Percentiles rank a stretch among this genome's conserved stretches.
Conservation (phyloP, 2,797 vertebrate species). For the Xyrichtys novacula region DNA sequence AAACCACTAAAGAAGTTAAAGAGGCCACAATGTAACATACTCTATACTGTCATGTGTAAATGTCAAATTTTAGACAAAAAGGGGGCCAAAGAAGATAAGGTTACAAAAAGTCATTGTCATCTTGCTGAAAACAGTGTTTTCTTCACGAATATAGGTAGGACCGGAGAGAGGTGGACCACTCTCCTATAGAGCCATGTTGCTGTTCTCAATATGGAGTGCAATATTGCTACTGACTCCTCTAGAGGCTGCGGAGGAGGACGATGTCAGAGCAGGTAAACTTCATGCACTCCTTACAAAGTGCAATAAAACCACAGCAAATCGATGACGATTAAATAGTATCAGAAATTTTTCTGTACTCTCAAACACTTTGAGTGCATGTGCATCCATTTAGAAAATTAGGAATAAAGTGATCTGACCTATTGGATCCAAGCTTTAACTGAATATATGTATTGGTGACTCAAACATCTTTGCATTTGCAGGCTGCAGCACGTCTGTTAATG, state of each 20-base stretch:
- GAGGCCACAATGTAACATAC: no score
- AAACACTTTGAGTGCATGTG: no score
- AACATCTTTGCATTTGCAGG: constrained; percentile 61
- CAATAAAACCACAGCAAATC: no score
- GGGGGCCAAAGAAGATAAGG: accelerated
- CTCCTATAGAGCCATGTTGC: constrained; percentile 61
- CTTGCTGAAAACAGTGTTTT: no score
- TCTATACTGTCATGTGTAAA: no score
- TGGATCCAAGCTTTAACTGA: neutral
- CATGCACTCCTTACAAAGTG: neutral
- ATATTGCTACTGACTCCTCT: constrained; percentile 57
- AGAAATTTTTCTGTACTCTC: no score
- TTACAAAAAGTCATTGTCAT: neutral
- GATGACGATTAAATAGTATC: no score
- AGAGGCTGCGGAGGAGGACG: constrained; percentile 68
- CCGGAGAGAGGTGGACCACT: neutral
- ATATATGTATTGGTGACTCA: neutral
- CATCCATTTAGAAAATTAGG: no score
- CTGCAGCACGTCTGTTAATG: constrained; percentile 87
- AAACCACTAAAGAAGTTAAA: no score
- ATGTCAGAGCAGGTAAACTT: constrained; percentile 78
- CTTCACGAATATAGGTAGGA: constrained; percentile 1
- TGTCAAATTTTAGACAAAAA: neutral
- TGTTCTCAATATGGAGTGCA: constrained; percentile 65
- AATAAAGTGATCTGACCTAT: neutral